Conservation (phyloP, 2,797 vertebrate species). For the Sternotherus odoratus region DNA sequence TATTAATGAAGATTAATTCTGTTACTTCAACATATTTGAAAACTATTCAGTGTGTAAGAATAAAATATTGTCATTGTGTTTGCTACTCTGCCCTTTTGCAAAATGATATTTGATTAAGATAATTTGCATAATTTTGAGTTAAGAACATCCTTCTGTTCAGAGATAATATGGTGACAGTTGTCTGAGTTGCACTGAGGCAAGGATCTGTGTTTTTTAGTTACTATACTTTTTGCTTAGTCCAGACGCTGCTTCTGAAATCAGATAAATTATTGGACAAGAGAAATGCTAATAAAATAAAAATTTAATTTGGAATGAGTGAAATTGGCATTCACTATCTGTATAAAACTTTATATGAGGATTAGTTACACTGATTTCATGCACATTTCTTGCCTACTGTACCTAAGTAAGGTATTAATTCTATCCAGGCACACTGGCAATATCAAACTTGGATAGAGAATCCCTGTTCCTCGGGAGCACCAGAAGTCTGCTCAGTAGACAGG, state of each 20-base stretch:
- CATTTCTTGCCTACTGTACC: background rate
- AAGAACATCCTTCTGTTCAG: background rate
- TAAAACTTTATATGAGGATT: background rate
- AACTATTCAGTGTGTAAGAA: conserved; percentile 21
- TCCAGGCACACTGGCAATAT: background rate
- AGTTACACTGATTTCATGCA: fast-evolving
- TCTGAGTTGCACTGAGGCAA: conserved; percentile 10
- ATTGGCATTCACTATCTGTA: background rate
- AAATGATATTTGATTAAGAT: conserved; percentile 47
- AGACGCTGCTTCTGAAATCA: background rate
- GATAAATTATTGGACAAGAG: background rate
- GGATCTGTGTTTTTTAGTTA: background rate
- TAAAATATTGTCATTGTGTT: background rate
- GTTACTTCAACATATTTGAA: conserved; percentile 36
- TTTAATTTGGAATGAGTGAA: background rate
- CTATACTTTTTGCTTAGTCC: background rate
- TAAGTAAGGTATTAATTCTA: background rate
- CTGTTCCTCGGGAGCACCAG: background rate
- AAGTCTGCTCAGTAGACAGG: background rate
- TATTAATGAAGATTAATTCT: conserved; percentile 63
- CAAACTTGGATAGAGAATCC: background rate
- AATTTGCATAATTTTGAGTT: conserved; percentile 16
- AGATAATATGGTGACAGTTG: background rate
- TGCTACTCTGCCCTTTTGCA: conserved; percentile 14
- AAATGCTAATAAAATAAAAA: background rate